Evolutionary conservation across 2,797 vertebrate genomes (phyloP).

Genomic region (Hapalemur alaotrensis): DNA sequence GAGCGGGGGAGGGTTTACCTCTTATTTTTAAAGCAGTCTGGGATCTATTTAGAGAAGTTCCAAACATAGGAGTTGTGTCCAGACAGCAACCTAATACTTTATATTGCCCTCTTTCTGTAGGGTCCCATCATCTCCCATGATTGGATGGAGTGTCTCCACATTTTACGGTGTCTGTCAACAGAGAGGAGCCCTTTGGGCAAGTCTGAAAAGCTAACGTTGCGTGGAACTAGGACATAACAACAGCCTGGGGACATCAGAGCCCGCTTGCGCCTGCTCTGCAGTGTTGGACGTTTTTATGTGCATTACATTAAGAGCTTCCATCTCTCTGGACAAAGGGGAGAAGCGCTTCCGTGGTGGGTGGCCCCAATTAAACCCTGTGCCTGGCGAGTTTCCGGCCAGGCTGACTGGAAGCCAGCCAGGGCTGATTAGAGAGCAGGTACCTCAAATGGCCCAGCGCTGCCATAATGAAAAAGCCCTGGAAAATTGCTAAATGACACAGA

Average conservation of each 20-base stretch:
- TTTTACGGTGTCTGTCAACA: not conserved
- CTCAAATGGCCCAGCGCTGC: slow-evolving; percentile 82
- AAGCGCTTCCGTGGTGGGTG: slow-evolving; percentile 85
- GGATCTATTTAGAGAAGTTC: slow-evolving; percentile 50
- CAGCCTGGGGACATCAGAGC: slow-evolving; percentile 17
- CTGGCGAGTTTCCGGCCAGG: slow-evolving; percentile 81
- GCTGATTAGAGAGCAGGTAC: slow-evolving; percentile 86
- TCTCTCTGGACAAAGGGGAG: slow-evolving; percentile 64
- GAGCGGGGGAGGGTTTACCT: not conserved
- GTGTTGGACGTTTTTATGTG: slow-evolving; percentile 55
- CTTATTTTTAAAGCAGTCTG: slow-evolving; percentile 24
- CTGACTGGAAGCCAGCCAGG: slow-evolving; percentile 84
- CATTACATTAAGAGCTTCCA: slow-evolving; percentile 61
- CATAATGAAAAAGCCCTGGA: slow-evolving; percentile 78
- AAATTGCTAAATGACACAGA: slow-evolving; percentile 68
- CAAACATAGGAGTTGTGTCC: not conserved
- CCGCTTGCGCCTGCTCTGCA: not conserved
- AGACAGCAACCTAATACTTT: slow-evolving; percentile 33
- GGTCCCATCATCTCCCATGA: not conserved
- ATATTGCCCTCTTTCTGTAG: not conserved
- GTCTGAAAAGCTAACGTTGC: slow-evolving; percentile 44
- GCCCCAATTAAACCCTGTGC: slow-evolving; percentile 82
- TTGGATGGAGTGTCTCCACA: not conserved
- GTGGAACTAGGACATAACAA: not conserved
- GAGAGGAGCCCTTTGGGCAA: not conserved